Percentiles rank a stretch among this genome's conserved stretches.
Conservation (phyloP, 2,797 vertebrate genomes). For the Euthynnus affinis region DNA sequence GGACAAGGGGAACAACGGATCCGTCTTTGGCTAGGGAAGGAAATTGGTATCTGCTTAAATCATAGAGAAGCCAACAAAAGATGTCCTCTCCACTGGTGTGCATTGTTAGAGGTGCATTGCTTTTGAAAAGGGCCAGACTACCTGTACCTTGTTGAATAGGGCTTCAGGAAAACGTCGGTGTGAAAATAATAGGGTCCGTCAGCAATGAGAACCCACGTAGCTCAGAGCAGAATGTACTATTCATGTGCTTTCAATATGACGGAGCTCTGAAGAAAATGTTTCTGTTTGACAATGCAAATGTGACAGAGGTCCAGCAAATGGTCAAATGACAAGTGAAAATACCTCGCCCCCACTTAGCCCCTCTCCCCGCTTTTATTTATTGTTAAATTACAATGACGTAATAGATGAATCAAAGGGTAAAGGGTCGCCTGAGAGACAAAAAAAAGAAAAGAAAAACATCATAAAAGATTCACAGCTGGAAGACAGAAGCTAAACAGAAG, state of each 20-base stretch:
- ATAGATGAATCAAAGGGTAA: background rate
- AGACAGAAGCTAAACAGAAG: background rate
- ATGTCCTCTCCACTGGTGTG: constrained; percentile 40
- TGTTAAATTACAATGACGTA: constrained; percentile 1
- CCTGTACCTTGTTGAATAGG: constrained; percentile 54
- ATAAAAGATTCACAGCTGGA: constrained; percentile 1
- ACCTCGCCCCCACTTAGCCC: background rate
- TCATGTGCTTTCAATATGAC: constrained; percentile 43
- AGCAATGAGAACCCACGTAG: constrained; percentile 33
- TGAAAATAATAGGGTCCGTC: constrained; percentile 41
- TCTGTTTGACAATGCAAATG: constrained; percentile 26
- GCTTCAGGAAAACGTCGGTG: constrained; percentile 26
- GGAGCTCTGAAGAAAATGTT: constrained; percentile 20
- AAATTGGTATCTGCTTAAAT: constrained; percentile 54
- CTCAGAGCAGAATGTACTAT: constrained; percentile 35
- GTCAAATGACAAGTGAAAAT: constrained; percentile 15
- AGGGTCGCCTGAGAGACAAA: background rate
- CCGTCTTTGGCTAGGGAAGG: constrained; percentile 44
- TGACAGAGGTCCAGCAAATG: constrained; percentile 22
- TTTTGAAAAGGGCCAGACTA: constrained; percentile 66
- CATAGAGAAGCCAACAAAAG: constrained; percentile 58
- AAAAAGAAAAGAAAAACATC: background rate
- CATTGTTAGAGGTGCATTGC: constrained; percentile 53
- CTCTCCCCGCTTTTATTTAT: background rate
- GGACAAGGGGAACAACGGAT: constrained; percentile 56